Percentiles rank a stretch among this genome's conserved stretches.
phyloP scores from a whole-genome alignment of 2,797 vertebrate species.

The Momotus momota region DNA sequence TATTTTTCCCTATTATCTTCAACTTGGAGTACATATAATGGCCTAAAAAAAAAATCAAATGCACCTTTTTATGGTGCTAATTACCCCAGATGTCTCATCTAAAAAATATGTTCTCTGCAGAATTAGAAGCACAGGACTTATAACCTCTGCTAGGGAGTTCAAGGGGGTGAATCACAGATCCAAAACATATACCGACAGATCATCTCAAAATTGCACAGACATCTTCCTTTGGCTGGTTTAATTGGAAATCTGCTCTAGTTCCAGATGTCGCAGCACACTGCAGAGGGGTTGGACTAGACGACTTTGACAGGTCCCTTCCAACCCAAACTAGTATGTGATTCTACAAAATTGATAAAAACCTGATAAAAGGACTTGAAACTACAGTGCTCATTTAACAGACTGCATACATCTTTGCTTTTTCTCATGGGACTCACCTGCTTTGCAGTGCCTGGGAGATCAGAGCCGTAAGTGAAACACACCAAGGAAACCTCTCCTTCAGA shows the following conservation, averaged over 20 bases:
- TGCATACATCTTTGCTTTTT: neutral
- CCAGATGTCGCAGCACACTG: no score
- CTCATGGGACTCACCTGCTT: neutral
- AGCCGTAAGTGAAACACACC: neutral
- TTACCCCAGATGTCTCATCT: neutral
- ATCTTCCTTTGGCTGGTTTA: neutral
- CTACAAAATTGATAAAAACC: neutral
- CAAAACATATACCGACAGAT: neutral
- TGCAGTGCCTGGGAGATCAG: neutral
- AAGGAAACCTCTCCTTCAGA: neutral
- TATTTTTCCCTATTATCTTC: neutral
- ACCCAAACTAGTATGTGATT: no score
- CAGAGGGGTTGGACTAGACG: no score
- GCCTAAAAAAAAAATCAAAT: neutral
- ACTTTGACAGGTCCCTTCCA: no score
- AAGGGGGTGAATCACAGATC: neutral
- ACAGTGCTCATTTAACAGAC: neutral
- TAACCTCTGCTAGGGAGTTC: neutral
- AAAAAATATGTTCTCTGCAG: neutral
- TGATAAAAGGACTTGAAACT: neutral
- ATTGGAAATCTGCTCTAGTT: neutral
- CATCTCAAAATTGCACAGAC: neutral
- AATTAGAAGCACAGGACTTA: neutral
- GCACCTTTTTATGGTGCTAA: neutral
- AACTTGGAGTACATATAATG: neutral